Percentiles rank a stretch among this genome's conserved stretches.
These are phyloP conservation scores for Tineola bisselliella DNA, from an alignment of 2,888 invertebrate species.

Conservation along the genomic window DNA sequence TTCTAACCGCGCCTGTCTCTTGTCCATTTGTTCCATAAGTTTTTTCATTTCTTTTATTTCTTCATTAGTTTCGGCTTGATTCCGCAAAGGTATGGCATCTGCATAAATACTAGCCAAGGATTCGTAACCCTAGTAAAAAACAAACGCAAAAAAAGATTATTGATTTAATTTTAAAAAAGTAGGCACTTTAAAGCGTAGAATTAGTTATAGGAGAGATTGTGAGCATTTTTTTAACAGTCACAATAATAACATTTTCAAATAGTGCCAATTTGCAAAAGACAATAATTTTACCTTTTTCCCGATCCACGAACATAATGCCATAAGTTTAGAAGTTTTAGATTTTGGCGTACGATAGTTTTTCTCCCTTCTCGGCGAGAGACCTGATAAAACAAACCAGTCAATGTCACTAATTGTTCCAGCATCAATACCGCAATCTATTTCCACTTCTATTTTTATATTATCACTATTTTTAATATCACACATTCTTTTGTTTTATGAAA, in stretches of 20 bases:
- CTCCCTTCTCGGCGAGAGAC: conserved; percentile 44
- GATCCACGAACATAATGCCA: conserved; percentile 55
- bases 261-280: not conserved
- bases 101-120: conserved; percentile 48
- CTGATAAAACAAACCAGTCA: conserved; percentile 54
- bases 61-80: conserved; percentile 23
- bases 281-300: conserved; percentile 44
- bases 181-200: too few species aligned
- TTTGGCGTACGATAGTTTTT: conserved; percentile 32
- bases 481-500: conserved; percentile 20
- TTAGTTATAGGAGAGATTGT: too few species aligned
- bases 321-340: conserved; percentile 40
- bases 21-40: conserved; percentile 36
- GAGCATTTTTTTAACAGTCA: not conserved
- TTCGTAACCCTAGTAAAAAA: conserved; percentile 40
- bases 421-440: conserved; percentile 43
- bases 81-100: conserved; percentile 32
- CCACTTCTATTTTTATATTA: conserved; percentile 39
- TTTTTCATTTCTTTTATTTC: conserved; percentile 35
- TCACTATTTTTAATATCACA: conserved; percentile 21
- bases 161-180: too few species aligned
- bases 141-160: too few species aligned
- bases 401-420: conserved; percentile 36
- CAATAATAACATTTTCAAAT: too few species aligned
- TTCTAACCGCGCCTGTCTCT: conserved; percentile 33